Percentiles rank a stretch among this genome's conserved stretches.
phyloP scores from a whole-genome alignment of 2,113 vertebrate genomes.

The Gasterosteus aculeatus region DNA sequence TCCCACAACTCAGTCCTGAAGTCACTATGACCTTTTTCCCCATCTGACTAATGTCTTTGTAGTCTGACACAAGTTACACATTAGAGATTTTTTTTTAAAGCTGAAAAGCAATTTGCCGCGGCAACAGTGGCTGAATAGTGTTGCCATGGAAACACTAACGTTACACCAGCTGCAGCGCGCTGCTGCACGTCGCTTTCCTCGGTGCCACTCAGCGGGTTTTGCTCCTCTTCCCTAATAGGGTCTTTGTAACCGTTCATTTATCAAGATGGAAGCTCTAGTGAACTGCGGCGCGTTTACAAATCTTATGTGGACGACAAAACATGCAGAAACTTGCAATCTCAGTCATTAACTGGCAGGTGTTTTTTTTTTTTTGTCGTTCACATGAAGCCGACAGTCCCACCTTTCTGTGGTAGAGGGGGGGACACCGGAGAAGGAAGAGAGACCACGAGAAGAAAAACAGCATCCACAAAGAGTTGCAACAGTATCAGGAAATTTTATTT shows the following conservation, averaged over 20 bases:
- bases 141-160: not conserved
- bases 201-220: not conserved
- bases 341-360: too few relatives aligned
- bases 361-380: too few relatives aligned
- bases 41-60: not conserved
- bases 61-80: not conserved
- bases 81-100: not conserved
- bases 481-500: conserved; percentile 84
- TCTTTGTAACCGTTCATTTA: not conserved
- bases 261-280: not conserved
- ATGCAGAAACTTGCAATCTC: too few relatives aligned
- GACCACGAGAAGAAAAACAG: not conserved
- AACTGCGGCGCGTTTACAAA: not conserved
- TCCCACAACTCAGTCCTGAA: not conserved
- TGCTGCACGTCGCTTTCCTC: not conserved
- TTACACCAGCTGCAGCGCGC: not conserved
- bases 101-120: not conserved
- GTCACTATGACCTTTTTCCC: not conserved
- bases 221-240: not conserved
- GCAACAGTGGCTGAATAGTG: not conserved
- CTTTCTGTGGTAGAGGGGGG: too few relatives aligned
- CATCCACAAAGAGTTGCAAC: conserved; percentile 52
- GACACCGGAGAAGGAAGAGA: not conserved
- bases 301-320: too few relatives aligned
- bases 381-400: too few relatives aligned